Conservation (phyloP, 2,113 vertebrate genomes). For the Oncorhynchus gorbuscha region DNA sequence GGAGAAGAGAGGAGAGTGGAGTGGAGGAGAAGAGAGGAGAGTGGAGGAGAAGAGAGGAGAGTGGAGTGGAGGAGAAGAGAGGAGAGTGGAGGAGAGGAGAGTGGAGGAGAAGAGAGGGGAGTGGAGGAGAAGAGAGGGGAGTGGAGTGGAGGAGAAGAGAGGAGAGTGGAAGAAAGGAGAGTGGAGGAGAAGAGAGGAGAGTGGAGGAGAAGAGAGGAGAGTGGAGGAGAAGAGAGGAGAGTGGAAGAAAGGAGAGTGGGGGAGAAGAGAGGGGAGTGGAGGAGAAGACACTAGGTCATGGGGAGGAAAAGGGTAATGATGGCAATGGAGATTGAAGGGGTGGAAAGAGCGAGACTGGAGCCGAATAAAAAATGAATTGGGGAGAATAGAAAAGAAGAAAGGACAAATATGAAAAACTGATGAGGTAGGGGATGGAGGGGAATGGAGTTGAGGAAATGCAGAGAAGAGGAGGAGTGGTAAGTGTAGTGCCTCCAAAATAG, state of each 20-base stretch:
- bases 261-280: not conserved
- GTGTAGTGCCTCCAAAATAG: not conserved
- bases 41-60: conserved; percentile 3
- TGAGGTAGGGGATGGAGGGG: not conserved
- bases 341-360: conserved; percentile 3
- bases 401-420: not conserved
- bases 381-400: conserved; percentile 18
- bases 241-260: not conserved
- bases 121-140: not conserved
- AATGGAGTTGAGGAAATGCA: not conserved
- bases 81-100: not conserved
- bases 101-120: not conserved
- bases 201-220: not conserved
- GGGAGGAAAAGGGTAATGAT: conserved; percentile 3
- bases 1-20: conserved; percentile 11
- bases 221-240: not conserved
- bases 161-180: not conserved
- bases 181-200: conserved; percentile 16
- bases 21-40: not conserved
- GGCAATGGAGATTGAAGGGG: conserved; percentile 7
- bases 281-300: conserved; percentile 2
- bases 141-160: not conserved
- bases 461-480: conserved; percentile 14
- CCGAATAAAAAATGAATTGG: conserved; percentile 19
- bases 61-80: conserved; percentile 4